These are phyloP conservation scores for Lophotis ruficrista DNA, from an alignment of 2,113 vertebrate species.

Conservation along the genomic window DNA sequence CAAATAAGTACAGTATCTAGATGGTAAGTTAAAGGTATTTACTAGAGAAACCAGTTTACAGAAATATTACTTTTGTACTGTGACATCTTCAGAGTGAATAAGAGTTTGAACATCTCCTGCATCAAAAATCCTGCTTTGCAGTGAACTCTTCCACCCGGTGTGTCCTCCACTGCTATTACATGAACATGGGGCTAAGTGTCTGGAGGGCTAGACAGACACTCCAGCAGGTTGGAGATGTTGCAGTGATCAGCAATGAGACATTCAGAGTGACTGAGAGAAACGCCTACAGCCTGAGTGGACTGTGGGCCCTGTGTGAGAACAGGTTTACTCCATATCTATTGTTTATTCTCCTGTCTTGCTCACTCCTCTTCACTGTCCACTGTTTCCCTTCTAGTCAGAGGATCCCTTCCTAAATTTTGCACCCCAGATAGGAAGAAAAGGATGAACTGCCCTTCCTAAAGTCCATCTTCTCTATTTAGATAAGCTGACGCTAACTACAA, in stretches of 20 bases:
- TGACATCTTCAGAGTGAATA: not conserved
- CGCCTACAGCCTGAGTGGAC: not conserved
- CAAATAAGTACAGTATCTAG: not conserved
- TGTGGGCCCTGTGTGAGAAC: not conserved
- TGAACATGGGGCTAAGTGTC: not conserved
- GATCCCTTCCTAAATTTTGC: not conserved
- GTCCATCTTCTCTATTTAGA: not conserved
- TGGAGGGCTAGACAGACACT: not conserved
- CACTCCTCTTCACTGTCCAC: not conserved
- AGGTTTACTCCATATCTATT: not conserved
- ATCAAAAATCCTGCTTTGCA: not conserved
- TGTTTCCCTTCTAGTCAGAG: not conserved
- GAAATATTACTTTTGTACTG: not conserved
- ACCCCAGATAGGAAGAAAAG: not conserved
- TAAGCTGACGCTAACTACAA: not conserved
- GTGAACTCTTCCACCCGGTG: not conserved
- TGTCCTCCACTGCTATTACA: not conserved
- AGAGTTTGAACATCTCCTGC: not conserved
- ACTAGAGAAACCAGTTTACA: not conserved
- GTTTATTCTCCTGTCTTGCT: not conserved
- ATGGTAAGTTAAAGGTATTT: not conserved
- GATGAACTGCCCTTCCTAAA: not conserved
- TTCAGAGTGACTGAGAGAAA: not conserved
- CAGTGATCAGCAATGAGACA: fast-evolving
- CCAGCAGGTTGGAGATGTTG: not conserved